A percentile compares a stretch with the other conserved stretches of the same genome.
Conservation (phyloP, 2,113 vertebrate genomes). For the Danionella cerebrum region DNA sequence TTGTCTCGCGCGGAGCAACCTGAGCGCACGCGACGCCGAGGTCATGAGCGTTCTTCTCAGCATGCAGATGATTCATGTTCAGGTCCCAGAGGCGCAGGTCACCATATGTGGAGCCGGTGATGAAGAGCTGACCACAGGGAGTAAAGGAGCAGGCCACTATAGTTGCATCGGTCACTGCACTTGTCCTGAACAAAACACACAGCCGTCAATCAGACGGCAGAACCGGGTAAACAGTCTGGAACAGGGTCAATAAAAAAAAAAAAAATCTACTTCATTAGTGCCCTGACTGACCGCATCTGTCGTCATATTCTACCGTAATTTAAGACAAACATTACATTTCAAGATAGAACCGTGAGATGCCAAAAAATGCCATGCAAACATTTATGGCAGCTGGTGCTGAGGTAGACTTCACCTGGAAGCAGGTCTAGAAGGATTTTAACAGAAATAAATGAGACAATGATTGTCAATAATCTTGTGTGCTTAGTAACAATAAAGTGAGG, state of each 20-base stretch:
- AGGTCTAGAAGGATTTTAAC: too few relatives aligned
- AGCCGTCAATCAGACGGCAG: not conserved
- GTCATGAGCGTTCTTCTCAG: constrained; percentile 85
- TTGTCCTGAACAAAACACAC: constrained; percentile 59
- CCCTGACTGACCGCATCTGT: too few relatives aligned
- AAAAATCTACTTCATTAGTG: not conserved
- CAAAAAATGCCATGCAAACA: too few relatives aligned
- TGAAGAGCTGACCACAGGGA: constrained; percentile 77
- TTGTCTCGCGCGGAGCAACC: constrained; percentile 69
- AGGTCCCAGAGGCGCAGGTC: constrained; percentile 88
- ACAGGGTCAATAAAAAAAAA: not conserved
- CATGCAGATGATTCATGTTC: constrained; percentile 75
- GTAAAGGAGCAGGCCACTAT: constrained; percentile 87
- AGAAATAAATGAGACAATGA: too few relatives aligned
- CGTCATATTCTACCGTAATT: too few relatives aligned
- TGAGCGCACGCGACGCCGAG: constrained; percentile 86
- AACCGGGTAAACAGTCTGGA: not conserved
- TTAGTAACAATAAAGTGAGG: too few relatives aligned
- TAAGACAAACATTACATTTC: too few relatives aligned
- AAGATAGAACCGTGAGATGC: too few relatives aligned
- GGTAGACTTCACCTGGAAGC: too few relatives aligned
- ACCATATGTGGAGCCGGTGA: constrained; percentile 87
- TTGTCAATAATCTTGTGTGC: too few relatives aligned
- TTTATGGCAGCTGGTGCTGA: too few relatives aligned
- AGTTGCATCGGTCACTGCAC: constrained; percentile 75